Evolutionary conservation across 2,888 invertebrate species (phyloP).

Genomic region (Trissolcus japonicus): DNA sequence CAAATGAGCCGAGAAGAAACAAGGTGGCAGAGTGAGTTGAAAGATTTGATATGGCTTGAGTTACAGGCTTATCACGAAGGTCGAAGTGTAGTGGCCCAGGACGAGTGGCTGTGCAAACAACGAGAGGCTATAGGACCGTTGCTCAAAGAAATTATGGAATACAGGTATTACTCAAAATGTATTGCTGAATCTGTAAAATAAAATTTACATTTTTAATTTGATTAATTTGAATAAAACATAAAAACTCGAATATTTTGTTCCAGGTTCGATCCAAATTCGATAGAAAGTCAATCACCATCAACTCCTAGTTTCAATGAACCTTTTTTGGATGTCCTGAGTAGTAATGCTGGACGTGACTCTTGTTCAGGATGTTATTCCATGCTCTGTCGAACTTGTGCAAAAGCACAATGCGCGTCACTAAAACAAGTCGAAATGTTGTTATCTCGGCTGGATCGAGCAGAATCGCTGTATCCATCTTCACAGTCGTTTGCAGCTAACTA

Average conservation of each 20-base stretch:
- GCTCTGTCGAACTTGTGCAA: constrained; percentile 84
- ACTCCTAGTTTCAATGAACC: constrained; percentile 1
- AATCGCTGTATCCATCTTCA: constrained; percentile 89
- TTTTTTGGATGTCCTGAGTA: constrained; percentile 33
- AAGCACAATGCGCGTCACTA: constrained; percentile 85
- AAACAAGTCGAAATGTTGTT: constrained; percentile 85
- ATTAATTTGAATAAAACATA: background rate
- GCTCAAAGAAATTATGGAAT: constrained; percentile 86
- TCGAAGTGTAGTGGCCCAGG: constrained; percentile 85
- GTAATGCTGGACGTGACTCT: constrained; percentile 44
- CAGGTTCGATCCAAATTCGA: constrained; percentile 20
- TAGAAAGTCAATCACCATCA: constrained; percentile 13
- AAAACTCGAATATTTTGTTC: background rate
- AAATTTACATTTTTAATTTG: background rate
- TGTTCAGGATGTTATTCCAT: constrained; percentile 85
- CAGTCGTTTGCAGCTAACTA: constrained; percentile 86
- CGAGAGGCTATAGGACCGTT: constrained; percentile 84
- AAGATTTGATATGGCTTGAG: constrained; percentile 94
- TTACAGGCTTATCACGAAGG: constrained; percentile 90
- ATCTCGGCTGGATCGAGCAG: constrained; percentile 85
- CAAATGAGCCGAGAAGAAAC: constrained; percentile 90
- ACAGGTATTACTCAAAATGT: constrained; percentile 78
- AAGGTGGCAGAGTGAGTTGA: constrained; percentile 91
- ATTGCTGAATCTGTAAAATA: background rate
- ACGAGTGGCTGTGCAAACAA: constrained; percentile 85